phyloP scores from a whole-genome alignment of 1,140 invertebrate genomes.

The Zaprionus kolodkinae region DNA sequence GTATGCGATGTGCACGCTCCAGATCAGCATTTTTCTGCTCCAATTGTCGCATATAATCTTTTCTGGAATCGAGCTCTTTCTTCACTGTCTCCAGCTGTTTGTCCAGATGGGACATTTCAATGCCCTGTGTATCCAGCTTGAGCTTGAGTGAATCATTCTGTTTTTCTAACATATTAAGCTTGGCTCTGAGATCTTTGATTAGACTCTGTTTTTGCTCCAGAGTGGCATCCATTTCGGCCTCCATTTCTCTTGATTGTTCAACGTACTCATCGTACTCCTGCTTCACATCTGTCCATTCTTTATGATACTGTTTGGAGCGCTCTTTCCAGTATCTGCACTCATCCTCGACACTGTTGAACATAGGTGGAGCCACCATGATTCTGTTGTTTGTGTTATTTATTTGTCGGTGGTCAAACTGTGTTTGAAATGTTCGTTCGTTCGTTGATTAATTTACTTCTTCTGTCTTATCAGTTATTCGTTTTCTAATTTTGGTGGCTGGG shows the following conservation, averaged over 20 bases:
- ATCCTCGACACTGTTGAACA: conserved; percentile 85
- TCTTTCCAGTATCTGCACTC: conserved; percentile 89
- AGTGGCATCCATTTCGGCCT: conserved; percentile 96
- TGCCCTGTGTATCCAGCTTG: conserved; percentile 91
- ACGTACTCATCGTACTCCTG: conserved; percentile 95
- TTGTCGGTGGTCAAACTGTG: conserved; percentile 64
- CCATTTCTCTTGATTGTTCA: conserved; percentile 95
- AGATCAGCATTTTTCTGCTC: conserved; percentile 99
- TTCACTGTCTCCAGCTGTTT: conserved; percentile 91
- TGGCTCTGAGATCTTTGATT: conserved; percentile 92
- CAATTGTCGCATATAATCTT: conserved; percentile 95
- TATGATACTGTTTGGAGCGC: conserved; percentile 85
- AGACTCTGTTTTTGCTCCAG: conserved; percentile 94
- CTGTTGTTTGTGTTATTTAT: conserved; percentile 48
- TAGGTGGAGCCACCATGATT: conserved; percentile 71
- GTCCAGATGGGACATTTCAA: conserved; percentile 89
- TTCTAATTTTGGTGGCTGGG: conserved; percentile 19
- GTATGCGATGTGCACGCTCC: conserved; percentile 96
- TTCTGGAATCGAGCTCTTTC: conserved; percentile 92
- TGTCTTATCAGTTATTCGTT: conserved; percentile 40
- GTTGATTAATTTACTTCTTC: conserved; percentile 36
- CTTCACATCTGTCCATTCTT: conserved; percentile 89
- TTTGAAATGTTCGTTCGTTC: conserved; percentile 75
- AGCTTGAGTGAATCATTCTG: conserved; percentile 94
- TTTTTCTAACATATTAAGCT: conserved; percentile 91